Evolutionary conservation across 2,797 vertebrate genomes (phyloP), one percentile per base, ranked within the genome.

Genomic region (Chelon auratus): DNA sequence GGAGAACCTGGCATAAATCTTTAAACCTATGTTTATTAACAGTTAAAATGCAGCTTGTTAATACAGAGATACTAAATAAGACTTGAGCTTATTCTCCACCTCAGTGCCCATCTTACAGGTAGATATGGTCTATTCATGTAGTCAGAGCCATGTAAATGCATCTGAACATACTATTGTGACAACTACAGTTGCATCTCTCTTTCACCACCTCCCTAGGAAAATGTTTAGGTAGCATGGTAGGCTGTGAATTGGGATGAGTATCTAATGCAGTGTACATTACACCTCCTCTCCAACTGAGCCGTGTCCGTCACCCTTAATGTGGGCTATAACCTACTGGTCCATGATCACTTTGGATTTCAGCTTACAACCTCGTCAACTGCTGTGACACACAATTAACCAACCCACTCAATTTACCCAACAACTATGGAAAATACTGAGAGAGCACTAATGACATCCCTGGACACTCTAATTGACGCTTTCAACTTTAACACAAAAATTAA

Each of bases 381-480:
- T 62, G 56, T 75, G 82, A 77, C 77, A 79, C 69, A 84, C 82
- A 86, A 84, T 85, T 87, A 89, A 33, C 30, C 73, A 83, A 59
- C 65, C 61, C 85, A 81, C 83, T 89, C 78, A 77, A 77, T 85
- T 86, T 83, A 81, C 33, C 66, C 66, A n/a, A 66, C 56, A 77
- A 79, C 81, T 75, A 71, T 71, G 65, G 64, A 83, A 78, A 80
- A 84, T 78, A 70, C 75, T 74, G 62, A 52, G 72, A 54, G 80
- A 78, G 74, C 72, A 61, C 81, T 83, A 81, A 89, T 87, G 86
- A 84, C 80, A 81, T 86, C 80, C 80, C 76, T 50, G 62, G 75
- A 82, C 69, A 57, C 75, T 51, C 69, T 89, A 87, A 91, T 84
- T 85, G 83, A 85, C 82, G 83, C 77, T 84, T 81, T 88, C 37